Evolutionary conservation across 2,888 invertebrate genomes (phyloP), one percentile per base, ranked within the genome.

Genomic region (Drosophila buzzatii): DNA sequence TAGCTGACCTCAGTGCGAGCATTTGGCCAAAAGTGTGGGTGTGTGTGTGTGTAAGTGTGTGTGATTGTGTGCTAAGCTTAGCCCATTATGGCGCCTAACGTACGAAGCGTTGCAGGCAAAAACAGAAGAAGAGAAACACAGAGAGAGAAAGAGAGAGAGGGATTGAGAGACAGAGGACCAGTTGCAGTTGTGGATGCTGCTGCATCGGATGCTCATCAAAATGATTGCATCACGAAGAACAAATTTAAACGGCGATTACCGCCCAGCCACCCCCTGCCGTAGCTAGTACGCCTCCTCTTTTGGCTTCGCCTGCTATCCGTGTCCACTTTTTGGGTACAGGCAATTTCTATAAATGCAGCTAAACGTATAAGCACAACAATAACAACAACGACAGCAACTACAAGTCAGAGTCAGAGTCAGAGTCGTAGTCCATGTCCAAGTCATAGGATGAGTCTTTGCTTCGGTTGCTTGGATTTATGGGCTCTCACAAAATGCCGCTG

Each of bases 141-240:
- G 45, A 39, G 51, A 31, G 41, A 42, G 27, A 56, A 35, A 61
- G 52, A 33, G 58, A 53, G 49, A 9, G 33, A 51, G 41, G 51
- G 10, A 45, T 42, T 14, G 59, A 33, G 35, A 60, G 52, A 33
- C 56, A 53, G 49, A 9, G n/a, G 31, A 37, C 33, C 52, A 64
- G 39, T 69, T 42, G 47, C 57, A 56, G n/a, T 51, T 66, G 66
- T 35, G 23, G 63, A 33, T 35, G 69, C 57, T 67, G 79, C 64
- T 47, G 72, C 75, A 75, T 78, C 67, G 79, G 79, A 79, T 79
- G 75, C 79, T 79, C 78, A 80, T 81, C 82, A 85, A 81, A 90
- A 91, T 91, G 91, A 89, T 91, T 89, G 84, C 77, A 81, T 82
- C 91, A 91, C 91, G 91, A 91, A 91, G 86, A 89, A 85, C 91